Evolutionary conservation across 2,113 vertebrate genomes (phyloP), one percentile per base, ranked within the genome.

Genomic region (Rhinopomastus cyanomelas): DNA sequence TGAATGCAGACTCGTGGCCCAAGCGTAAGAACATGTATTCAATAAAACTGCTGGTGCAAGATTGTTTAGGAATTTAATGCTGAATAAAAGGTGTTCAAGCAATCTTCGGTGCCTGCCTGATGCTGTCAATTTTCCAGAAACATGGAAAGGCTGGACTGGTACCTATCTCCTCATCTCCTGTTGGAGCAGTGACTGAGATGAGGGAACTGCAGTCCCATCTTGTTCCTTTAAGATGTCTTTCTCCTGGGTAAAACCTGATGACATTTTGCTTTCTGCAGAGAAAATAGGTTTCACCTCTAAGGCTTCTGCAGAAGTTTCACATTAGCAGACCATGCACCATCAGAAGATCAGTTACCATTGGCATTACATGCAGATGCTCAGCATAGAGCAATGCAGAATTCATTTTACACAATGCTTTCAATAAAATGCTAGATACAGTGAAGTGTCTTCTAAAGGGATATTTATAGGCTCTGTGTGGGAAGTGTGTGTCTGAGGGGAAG

Each of bases 391-490:
- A 97, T 5, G 8, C 59, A 79, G 95, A 96, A 97, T 95, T 95
- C 80, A 75, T 95, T 94, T 94, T 85, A 85, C 88, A 95, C 69
- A 94, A 94, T 94, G 90, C 87, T 91, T 91, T 83, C 94, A 94
- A 93, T 92, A 90, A 96, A 96, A 91, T 87, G 76, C 93, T 94
- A 97, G 96, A 96, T 96, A 95, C 88, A 95, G 93, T 75, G 95
- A 96, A 95, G 94, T 96, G 78, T 97, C 97, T 96, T 95, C 85
- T 67, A 32, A 90, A 81, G 59, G 89, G 53, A 89, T 96, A 94
- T 96, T 96, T 96, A 95, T 94, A 96, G 89, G 36, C 55, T 80
- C 74, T 79, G n/a, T 69, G 73, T 73, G 94, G 81, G 92, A 96
- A 88, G 48, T 57, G 55, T 27, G 52, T 82, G 64, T 88, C 74